These are phyloP conservation scores for Macrotrachela quadricornifera DNA, from an alignment of 1,140 invertebrate species.

Conservation along the genomic window DNA sequence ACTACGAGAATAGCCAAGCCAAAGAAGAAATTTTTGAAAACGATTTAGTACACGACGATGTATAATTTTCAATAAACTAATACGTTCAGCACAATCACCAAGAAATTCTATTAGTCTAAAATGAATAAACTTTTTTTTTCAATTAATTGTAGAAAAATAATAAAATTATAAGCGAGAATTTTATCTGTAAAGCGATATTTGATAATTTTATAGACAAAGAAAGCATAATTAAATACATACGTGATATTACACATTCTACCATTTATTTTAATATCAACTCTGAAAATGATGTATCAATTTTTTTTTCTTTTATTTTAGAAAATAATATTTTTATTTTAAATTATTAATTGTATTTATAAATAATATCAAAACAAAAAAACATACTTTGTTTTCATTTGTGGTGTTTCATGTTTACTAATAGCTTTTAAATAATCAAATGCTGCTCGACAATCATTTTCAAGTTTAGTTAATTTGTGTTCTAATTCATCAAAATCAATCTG, in stretches of 20 bases:
- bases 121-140: conserved; percentile 3
- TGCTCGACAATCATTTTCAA: conserved; percentile 83
- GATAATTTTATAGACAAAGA: no score
- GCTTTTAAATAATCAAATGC: conserved; percentile 90
- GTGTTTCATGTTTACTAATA: conserved; percentile 77
- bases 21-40: conserved; percentile 78
- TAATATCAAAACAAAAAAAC: background rate
- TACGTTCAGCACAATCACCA: conserved; percentile 81
- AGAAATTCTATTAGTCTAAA: conserved; percentile 74
- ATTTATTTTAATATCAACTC: background rate
- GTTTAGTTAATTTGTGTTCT: conserved; percentile 47
- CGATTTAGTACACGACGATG: conserved; percentile 71
- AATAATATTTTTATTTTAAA: background rate
- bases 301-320: background rate
- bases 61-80: conserved; percentile 71
- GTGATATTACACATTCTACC: background rate
- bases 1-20: conserved; percentile 60
- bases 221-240: background rate
- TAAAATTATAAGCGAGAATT: background rate
- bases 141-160: background rate
- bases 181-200: no score
- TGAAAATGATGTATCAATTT: background rate
- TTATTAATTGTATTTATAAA: background rate
- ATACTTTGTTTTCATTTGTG: conserved; percentile 60
- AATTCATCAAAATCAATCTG: conserved; percentile 32